Conservation (phyloP, 92 coral and sea anemone genomes). For the Nematostella vectensis region DNA sequence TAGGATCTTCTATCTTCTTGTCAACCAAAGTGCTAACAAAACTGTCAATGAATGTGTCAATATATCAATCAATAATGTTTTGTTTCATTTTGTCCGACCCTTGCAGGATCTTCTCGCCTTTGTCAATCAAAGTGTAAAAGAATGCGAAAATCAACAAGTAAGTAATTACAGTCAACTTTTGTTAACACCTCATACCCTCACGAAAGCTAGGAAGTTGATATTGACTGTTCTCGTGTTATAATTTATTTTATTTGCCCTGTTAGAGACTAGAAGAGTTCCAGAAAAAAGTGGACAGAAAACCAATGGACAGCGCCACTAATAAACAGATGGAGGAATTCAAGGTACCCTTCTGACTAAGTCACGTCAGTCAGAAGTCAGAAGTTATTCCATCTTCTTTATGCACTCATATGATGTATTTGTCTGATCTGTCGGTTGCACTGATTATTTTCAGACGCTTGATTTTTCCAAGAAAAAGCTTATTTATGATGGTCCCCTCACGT, state of each 20-base stretch:
- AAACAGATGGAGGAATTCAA: slow-evolving; percentile 54
- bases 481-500: slow-evolving; percentile 89
- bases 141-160: slow-evolving; percentile 92
- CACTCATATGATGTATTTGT: not conserved
- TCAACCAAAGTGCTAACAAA: no score
- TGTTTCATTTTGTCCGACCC: no score
- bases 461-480: slow-evolving; percentile 82
- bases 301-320: slow-evolving; percentile 44
- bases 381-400: no score
- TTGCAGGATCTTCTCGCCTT: slow-evolving; percentile 83
- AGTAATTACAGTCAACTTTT: slow-evolving; percentile 1
- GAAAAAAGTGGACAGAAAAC: slow-evolving; percentile 76
- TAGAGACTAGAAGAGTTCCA: slow-evolving; percentile 86
- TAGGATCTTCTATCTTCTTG: no score
- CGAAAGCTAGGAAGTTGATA: no score
- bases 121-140: slow-evolving; percentile 98
- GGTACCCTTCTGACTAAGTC: not conserved
- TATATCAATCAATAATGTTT: no score
- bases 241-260: not conserved
- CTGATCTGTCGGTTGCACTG: not conserved
- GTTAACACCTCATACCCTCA: no score
- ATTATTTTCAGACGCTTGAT: slow-evolving; percentile 61
- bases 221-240: no score
- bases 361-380: not conserved
- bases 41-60: no score